Percentiles rank a stretch among this genome's conserved stretches.
Evolutionary conservation across 1,140 invertebrate species (phyloP).

Genomic region (Sweltsa coloradensis): DNA sequence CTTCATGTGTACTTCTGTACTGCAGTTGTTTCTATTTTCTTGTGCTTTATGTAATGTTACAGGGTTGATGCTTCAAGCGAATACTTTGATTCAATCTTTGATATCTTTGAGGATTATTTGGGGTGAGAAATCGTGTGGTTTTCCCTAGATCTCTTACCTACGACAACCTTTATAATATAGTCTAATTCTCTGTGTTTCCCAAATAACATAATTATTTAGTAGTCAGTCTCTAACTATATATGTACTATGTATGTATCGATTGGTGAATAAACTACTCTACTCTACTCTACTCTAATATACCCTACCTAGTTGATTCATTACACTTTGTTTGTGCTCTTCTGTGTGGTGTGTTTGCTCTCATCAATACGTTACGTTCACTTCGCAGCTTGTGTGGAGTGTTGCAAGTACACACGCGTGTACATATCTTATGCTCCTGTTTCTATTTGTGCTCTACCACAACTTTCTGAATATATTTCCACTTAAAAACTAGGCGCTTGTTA

Average conservation of each 20-base stretch:
- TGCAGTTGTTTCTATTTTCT: not conserved
- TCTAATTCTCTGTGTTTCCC: not conserved
- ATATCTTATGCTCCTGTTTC: too few species aligned
- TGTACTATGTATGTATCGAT: not conserved
- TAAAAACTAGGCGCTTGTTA: too few species aligned
- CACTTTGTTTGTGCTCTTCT: not conserved
- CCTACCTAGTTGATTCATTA: not conserved
- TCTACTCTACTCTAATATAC: not conserved
- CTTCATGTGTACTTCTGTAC: not conserved
- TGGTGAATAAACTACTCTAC: not conserved
- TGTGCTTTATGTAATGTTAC: constrained; percentile 6
- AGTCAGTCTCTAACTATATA: not conserved
- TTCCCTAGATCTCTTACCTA: not conserved
- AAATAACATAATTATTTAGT: not conserved
- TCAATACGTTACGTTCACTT: too few species aligned
- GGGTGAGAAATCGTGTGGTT: constrained; percentile 12
- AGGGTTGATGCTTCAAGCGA: constrained; percentile 16
- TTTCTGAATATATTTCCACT: too few species aligned
- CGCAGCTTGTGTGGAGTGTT: too few species aligned
- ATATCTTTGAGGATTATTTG: constrained; percentile 18
- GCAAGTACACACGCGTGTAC: too few species aligned
- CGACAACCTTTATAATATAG: not conserved
- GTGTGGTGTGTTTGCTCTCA: too few species aligned
- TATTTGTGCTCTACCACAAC: too few species aligned
- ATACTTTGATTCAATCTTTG: constrained; percentile 20